Conservation (phyloP, 2,113 vertebrate species). For the Phasianus colchicus region DNA sequence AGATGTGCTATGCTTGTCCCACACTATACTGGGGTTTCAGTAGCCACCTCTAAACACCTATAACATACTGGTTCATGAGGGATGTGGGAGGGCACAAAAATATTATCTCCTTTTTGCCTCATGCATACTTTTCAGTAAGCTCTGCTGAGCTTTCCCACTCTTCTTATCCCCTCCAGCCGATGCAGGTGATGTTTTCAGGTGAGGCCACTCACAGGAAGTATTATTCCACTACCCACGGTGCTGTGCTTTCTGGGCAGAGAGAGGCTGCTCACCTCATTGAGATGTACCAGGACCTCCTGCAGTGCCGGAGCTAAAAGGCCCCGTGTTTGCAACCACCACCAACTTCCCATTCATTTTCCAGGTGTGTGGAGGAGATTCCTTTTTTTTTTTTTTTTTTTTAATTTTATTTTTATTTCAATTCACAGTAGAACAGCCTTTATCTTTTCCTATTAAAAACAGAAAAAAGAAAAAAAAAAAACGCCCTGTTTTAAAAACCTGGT, state of each 20-base stretch:
- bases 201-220: slow-evolving; percentile 99
- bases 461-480: slow-evolving; percentile 32
- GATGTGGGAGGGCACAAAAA: not conserved
- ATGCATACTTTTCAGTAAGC: accelerated
- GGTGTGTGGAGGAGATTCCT: slow-evolving; percentile 63
- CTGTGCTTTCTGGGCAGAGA: slow-evolving; percentile 97
- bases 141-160: not conserved
- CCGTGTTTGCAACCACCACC: slow-evolving; percentile 78
- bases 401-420: slow-evolving; percentile 10
- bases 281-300: slow-evolving; percentile 94
- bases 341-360: slow-evolving; percentile 77
- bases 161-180: slow-evolving; percentile 78
- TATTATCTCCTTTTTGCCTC: not conserved
- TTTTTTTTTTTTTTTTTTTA: slow-evolving; percentile 63
- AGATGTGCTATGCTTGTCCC: not conserved
- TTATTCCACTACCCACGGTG: slow-evolving; percentile 99
- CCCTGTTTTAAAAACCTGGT: slow-evolving; percentile 81
- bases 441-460: slow-evolving; percentile 72
- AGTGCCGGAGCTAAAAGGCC: slow-evolving; percentile 84
- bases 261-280: slow-evolving; percentile 92
- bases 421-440: slow-evolving; percentile 80
- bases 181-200: slow-evolving; percentile 98
- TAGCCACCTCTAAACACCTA: not conserved
- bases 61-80: not conserved
- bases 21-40: accelerated